phyloP scores from a whole-genome alignment of 2,113 vertebrate species.

The Charina bottae region DNA sequence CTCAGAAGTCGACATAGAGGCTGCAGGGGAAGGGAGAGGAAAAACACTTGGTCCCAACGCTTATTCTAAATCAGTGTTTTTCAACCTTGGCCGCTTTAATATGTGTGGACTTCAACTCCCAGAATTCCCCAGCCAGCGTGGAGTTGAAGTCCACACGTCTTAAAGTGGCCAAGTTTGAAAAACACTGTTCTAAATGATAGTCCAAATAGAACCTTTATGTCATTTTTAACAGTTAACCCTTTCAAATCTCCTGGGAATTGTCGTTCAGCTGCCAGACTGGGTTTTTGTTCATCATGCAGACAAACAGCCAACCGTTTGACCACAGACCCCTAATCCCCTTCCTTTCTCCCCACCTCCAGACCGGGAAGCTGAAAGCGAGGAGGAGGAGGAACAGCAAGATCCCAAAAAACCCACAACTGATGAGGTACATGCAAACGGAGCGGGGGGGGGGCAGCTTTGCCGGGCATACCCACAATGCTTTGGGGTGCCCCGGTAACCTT shows the following conservation, averaged over 20 bases:
- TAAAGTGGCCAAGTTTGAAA: not conserved
- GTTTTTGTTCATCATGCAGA: not conserved
- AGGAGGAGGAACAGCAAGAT: conserved; percentile 81
- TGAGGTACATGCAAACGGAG: conserved; percentile 73
- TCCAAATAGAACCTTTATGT: not conserved
- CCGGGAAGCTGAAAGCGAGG: conserved; percentile 87
- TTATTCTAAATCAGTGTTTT: too few relatives aligned
- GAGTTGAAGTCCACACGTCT: not conserved
- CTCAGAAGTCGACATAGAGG: too few relatives aligned
- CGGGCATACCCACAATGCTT: not conserved
- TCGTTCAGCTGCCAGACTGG: not conserved
- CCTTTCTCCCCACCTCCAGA: conserved; percentile 43
- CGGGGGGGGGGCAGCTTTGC: not conserved
- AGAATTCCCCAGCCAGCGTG: too few relatives aligned
- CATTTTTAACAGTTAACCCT: not conserved
- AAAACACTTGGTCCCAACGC: too few relatives aligned
- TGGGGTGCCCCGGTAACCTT: not conserved
- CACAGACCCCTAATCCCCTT: not conserved
- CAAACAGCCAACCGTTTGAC: too few relatives aligned
- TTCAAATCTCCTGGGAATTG: not conserved
- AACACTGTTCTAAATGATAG: not conserved
- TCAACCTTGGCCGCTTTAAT: too few relatives aligned
- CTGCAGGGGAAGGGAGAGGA: too few relatives aligned
- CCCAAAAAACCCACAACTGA: conserved; percentile 84
- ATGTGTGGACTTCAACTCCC: too few relatives aligned